Base-by-base conservation (phyloP, 2,113 vertebrate species). In the Ariopsis seemanni region DNA sequence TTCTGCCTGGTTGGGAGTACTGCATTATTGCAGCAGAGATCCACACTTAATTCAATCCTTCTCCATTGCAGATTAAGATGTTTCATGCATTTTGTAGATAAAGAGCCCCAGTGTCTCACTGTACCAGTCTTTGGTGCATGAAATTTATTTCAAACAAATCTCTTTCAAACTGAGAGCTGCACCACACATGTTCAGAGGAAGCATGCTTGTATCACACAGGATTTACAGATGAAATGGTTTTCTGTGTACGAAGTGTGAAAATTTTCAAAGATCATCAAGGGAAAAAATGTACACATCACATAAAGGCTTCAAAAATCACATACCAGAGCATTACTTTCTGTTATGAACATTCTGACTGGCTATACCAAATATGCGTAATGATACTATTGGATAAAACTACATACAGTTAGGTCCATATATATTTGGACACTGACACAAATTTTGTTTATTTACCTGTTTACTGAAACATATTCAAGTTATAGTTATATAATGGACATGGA, bases 1-100 rank as follows among this genome's bases (percentile, higher is more conserved):
- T 67, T 57, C 53, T 72, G 53, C 30, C 78, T 30, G 52, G 65
- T 79, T 60, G 53, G 65, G 22, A 86, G 85, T 22, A 65, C 74
- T 53, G 48, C 27, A 55, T 83, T 72, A 79, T 52, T 84, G 85
- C 14, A 82, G 55, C 75, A 84, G 48, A 52, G 77, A 79, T 60
- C 67, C 9, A 1, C 30, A 71, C 50, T 69, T 79, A 48, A 53
- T 85, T 86, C 79, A 89, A 50, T 27, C 78, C 62, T 30, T 83
- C 58, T 34, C 69, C 14, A 15, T 17, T 63, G 30, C 84, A 86
- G 27, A 55, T 80, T 78, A 79, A 88, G 75, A 82, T 48, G 55
- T 53, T 82, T 84, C 34, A 62, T 53, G 50, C 85, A 86, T 80
- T 79, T 79, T 42, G n/a, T 7, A 71, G 81, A 78, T 53, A 25